Base-by-base conservation (phyloP, 2,113 vertebrate genomes). In the Rafetus swinhoei region DNA sequence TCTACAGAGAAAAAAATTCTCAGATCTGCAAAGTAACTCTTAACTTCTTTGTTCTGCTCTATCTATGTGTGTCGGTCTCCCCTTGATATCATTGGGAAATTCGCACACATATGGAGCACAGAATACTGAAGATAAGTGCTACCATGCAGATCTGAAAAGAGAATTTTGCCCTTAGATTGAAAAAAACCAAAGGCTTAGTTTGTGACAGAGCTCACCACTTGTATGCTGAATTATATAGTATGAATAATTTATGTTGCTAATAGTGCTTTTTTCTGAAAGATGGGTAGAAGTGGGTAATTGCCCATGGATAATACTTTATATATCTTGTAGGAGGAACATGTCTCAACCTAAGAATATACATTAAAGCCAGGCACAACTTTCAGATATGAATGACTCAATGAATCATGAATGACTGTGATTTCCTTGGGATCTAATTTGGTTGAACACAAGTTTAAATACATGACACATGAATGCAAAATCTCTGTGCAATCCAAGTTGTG, bases 191-290 rank as follows among this genome's bases (percentile, higher is more conserved):
- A 79, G 69, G 18, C 92, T 94, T 85, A 81, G 57, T 89, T 96
- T 95, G 90, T 97, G 94, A 94, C 91, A 89, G 92, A 97, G 87
- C 91, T 89, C n/a, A 93, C 93, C 85, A 91, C 89, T 97, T 95
- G 94, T 94, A 81, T 50, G 86, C 88, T 93, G 92, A 95, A 93
- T 97, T 97, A 97, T 95, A 94, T 95, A 97, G 94, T 92, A 97
- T 97, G 96, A 97, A 97, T 97, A 97, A 97, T 97, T 97, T 97
- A 97, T 97, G 90, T 55, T 94, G 90, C 96, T 97, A 96, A 96
- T 96, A 97, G 95, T 93, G 91, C 94, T 95, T 95, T 95, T 90
- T 81, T 74, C 83, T 94, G 96, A 97, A 97, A 97, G 96, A 97
- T 96, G 93, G 95, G 92, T 93, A 94, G 95, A 95, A 97, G 93